A percentile compares a stretch with the other conserved stretches of the same genome.
Evolutionary conservation across 2,113 vertebrate genomes (phyloP).

Genomic region (Corythaeola cristata): DNA sequence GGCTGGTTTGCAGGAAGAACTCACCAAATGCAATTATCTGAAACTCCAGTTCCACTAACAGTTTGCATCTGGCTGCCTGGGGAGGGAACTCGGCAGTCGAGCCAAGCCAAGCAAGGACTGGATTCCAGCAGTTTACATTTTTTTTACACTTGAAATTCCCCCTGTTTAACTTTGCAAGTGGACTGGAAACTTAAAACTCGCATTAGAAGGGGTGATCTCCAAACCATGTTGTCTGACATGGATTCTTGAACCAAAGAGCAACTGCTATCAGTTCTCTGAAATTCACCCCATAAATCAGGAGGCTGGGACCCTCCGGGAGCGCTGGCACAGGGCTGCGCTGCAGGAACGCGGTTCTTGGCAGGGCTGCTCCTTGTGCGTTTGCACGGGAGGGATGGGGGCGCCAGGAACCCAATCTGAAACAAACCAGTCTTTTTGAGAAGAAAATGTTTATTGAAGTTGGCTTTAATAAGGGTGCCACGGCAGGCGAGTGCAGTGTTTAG

Average conservation of each 20-base stretch:
- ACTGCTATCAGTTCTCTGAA: slow-evolving; percentile 15
- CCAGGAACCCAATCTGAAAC: background rate
- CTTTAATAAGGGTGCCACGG: background rate
- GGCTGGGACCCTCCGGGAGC: background rate
- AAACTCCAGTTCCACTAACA: background rate
- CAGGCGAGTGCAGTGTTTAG: background rate
- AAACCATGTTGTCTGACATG: background rate
- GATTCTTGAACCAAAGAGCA: slow-evolving; percentile 18
- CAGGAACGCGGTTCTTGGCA: background rate
- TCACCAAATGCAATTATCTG: background rate
- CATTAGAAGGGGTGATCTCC: background rate
- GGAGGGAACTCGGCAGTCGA: background rate
- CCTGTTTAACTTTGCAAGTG: background rate
- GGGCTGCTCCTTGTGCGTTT: background rate
- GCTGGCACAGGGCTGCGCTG: background rate
- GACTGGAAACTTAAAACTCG: background rate
- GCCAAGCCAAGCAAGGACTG: background rate
- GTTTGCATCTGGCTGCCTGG: slow-evolving; percentile 14
- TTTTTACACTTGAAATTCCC: background rate
- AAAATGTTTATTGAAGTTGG: background rate
- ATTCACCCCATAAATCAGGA: background rate
- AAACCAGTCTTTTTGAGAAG: background rate
- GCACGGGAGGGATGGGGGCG: background rate
- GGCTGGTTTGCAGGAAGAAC: background rate
- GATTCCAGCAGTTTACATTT: background rate